Evolutionary conservation across 1,140 invertebrate genomes (phyloP), one percentile per base, ranked within the genome.

Genomic region (Aphelenchoides fujianensis): DNA sequence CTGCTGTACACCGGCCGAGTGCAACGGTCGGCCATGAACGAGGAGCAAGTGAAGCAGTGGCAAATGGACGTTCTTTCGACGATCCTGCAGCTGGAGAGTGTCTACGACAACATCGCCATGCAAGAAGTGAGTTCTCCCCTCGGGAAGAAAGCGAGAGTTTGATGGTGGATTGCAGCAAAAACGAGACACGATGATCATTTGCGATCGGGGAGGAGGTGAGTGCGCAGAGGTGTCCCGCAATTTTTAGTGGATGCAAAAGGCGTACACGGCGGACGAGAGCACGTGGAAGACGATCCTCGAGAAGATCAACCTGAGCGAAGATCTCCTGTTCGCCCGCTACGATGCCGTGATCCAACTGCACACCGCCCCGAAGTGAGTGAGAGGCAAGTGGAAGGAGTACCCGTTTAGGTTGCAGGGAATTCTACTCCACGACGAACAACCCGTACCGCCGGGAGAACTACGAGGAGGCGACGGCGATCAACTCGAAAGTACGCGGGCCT

Each of bases 201-300:
- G 74, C 34, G 74, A 75, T 48, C 27, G 74, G 27, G 74, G 74
- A 27, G 74, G 72, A 2, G n/a, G n/a, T n/a, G n/a, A n/a, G n/a
- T n/a, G n/a, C n/a, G n/a, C n/a, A n/a, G n/a, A n/a, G n/a, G n/a
- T n/a, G n/a, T n/a, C n/a, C n/a, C n/a, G n/a, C n/a, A n/a, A n/a
- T n/a, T n/a, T n/a, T n/a, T n/a, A n/a, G 59, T 75, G 74, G 74
- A 75, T 52, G 59, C 75, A 19, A 75, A 76, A 57, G n/a, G 75
- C 55, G 28, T 75, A 31, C 55, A 73, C 72, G 27, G 12, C 31
- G 19, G 37, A 23, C 1, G 74, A 77, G 32, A 23, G 64, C 12
- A 19, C 53, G 2, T 75, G 74, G 74, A 55, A 68, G 34, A 31
- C 27, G 9, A 66, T 75, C 35, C 31, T 75, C 3, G 30, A 69